Evolutionary conservation across 2,888 invertebrate species (phyloP).

Genomic region (Dimorphilus gyrociliatus): DNA sequence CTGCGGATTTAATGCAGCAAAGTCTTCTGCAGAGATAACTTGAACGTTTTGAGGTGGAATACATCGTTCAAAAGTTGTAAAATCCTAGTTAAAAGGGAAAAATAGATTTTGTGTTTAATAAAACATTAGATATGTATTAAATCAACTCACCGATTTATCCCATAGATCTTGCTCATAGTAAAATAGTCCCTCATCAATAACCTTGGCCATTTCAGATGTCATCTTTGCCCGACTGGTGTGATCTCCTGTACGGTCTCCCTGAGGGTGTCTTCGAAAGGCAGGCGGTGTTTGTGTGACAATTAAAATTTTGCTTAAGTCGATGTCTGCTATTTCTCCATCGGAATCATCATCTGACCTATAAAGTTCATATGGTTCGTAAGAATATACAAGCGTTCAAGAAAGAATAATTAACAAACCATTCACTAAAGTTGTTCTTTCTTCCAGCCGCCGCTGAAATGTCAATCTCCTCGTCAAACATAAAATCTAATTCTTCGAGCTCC

Average conservation of each 20-base stretch:
- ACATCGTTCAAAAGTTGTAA: background rate
- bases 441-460: constrained; percentile 41
- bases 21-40: constrained; percentile 69
- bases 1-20: constrained; percentile 52
- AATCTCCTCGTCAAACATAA: constrained; percentile 91
- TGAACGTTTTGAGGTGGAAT: constrained; percentile 55
- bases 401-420: constrained; percentile 19
- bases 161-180: constrained; percentile 90
- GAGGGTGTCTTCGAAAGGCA: constrained; percentile 58
- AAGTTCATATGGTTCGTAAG: too few relatives aligned
- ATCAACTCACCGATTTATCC: constrained; percentile 43
- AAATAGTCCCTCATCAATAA: constrained; percentile 87
- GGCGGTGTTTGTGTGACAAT: constrained; percentile 68
- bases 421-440: constrained; percentile 31
- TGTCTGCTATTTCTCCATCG: constrained; percentile 75
- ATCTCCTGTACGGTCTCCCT: constrained; percentile 76
- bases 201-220: constrained; percentile 78
- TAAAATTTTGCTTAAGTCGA: constrained; percentile 76
- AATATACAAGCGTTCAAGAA: constrained; percentile 3
- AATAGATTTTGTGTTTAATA: constrained; percentile 1
- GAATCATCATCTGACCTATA: constrained; percentile 41
- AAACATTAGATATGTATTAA: background rate
- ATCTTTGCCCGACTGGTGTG: constrained; percentile 78
- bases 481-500: constrained; percentile 69
- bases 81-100: constrained; percentile 1